phyloP scores from a whole-genome alignment of 2,113 vertebrate species.

The Prunella himalayana region DNA sequence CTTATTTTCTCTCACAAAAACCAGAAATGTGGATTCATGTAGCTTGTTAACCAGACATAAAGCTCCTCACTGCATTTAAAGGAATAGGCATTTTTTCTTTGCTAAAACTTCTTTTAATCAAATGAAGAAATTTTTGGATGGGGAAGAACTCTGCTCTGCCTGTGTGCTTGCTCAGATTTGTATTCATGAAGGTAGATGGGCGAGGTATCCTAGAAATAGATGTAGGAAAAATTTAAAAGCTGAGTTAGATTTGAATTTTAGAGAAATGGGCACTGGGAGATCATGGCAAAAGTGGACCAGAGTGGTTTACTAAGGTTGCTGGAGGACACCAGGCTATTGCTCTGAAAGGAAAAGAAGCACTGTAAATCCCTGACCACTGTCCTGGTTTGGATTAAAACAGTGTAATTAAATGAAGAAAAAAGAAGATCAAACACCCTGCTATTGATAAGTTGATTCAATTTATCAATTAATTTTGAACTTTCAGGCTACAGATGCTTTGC shows the following conservation, averaged over 20 bases:
- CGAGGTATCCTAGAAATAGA: neutral
- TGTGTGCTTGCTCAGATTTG: neutral
- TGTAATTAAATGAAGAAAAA: neutral
- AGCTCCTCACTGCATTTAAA: neutral
- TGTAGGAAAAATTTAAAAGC: neutral
- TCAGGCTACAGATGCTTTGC: neutral
- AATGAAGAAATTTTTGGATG: neutral
- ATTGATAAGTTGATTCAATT: neutral
- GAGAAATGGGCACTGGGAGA: neutral
- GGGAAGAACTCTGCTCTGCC: neutral
- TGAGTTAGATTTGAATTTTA: neutral
- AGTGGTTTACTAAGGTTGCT: neutral
- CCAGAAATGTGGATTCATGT: neutral
- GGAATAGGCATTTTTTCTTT: neutral
- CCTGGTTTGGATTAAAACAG: neutral
- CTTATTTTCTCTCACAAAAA: neutral
- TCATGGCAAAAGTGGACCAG: neutral
- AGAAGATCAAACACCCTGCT: accelerated
- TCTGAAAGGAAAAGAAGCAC: neutral
- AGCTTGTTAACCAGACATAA: neutral
- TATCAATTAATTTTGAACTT: neutral
- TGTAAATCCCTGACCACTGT: neutral
- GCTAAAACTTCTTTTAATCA: neutral
- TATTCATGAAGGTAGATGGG: neutral
- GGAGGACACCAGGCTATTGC: neutral